A percentile compares a stretch with the other conserved stretches of the same genome.
phyloP scores from a whole-genome alignment of 2,113 vertebrate genomes.

The Pelvicachromis taeniatus region DNA sequence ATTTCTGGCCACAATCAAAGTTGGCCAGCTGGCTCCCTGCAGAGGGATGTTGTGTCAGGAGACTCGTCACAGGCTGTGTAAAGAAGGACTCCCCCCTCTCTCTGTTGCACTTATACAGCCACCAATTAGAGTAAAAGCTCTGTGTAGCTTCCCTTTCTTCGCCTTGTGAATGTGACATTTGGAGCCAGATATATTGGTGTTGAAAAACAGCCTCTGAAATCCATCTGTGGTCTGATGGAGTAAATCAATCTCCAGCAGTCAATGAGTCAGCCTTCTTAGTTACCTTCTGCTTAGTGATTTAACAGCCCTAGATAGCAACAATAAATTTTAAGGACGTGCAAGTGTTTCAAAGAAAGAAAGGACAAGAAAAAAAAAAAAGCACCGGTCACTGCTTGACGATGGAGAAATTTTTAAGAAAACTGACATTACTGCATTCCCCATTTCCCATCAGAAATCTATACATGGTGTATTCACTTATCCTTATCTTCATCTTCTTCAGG shows the following conservation, averaged over 20 bases:
- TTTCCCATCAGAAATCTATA: neutral
- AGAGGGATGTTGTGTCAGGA: conserved; percentile 26
- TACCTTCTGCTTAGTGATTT: neutral
- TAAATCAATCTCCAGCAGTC: neutral
- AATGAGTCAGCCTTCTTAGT: neutral
- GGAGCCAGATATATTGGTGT: neutral
- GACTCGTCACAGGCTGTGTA: neutral
- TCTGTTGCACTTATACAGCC: conserved; percentile 12
- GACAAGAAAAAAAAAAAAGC: too few relatives aligned
- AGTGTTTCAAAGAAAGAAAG: neutral
- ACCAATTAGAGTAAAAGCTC: conserved; percentile 60
- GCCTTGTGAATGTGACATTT: conserved; percentile 51
- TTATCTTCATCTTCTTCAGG: neutral
- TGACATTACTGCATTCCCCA: neutral
- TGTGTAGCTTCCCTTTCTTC: conserved; percentile 22
- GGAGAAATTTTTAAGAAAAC: neutral
- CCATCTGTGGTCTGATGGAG: neutral
- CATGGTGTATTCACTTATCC: neutral
- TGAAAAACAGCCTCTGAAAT: conserved; percentile 45
- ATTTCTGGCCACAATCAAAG: conserved; percentile 58
- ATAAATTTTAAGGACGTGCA: neutral
- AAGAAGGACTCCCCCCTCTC: neutral
- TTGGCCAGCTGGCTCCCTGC: conserved; percentile 25
- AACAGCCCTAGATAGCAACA: neutral
- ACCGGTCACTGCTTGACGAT: neutral